phyloP scores from a whole-genome alignment of 2,797 vertebrate genomes.

The Diceros bicornis region DNA sequence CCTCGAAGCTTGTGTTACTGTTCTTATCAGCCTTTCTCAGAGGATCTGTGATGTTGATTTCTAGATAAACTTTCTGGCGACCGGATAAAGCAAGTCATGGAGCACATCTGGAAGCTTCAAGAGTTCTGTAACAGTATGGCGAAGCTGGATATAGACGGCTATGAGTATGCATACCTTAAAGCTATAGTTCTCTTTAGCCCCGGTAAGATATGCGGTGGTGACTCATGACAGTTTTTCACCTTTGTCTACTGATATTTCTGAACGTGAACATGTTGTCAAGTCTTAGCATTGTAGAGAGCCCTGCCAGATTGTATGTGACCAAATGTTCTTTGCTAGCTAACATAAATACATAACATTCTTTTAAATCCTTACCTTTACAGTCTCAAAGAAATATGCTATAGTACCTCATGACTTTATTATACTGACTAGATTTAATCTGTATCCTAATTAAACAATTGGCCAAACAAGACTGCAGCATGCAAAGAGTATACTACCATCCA shows the following conservation, averaged over 20 bases:
- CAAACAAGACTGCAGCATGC: neutral
- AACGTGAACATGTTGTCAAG: neutral
- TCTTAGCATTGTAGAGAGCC: neutral
- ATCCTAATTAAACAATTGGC: neutral
- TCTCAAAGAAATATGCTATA: neutral
- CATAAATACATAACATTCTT: neutral
- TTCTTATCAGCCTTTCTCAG: slow-evolving; percentile 68
- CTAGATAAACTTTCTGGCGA: slow-evolving; percentile 98
- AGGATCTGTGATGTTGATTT: slow-evolving; percentile 82
- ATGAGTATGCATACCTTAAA: slow-evolving; percentile 99
- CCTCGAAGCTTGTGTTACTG: neutral
- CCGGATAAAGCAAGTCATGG: slow-evolving; percentile 99
- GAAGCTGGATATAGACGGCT: slow-evolving; percentile 96
- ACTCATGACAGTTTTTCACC: neutral
- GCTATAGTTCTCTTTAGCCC: slow-evolving; percentile 99
- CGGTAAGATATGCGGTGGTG: slow-evolving; percentile 91
- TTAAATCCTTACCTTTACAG: neutral
- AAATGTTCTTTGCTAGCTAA: neutral
- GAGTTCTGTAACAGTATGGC: slow-evolving; percentile 99
- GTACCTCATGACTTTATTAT: neutral
- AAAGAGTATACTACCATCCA: neutral
- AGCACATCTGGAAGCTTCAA: slow-evolving; percentile 99
- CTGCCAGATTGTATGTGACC: neutral
- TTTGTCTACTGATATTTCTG: slow-evolving; percentile 51
- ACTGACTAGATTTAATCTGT: neutral